Percentiles rank a stretch among this genome's conserved stretches.
phyloP scores from a whole-genome alignment of 2,113 vertebrate genomes.

The Perca schrenkii region DNA sequence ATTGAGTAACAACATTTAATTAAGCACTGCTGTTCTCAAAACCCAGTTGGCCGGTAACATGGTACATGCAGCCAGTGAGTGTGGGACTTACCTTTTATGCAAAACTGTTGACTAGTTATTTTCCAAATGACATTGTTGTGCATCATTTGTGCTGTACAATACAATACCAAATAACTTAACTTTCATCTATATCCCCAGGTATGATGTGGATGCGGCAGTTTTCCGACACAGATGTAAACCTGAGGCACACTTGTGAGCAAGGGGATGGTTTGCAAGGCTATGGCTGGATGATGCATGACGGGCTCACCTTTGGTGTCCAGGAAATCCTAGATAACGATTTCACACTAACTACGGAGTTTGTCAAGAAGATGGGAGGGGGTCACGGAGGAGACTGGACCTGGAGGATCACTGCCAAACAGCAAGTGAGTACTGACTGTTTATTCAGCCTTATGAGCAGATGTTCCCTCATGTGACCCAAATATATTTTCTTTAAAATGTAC shows the following conservation, averaged over 20 bases:
- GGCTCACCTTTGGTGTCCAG: conserved; percentile 90
- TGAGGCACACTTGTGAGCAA: conserved; percentile 94
- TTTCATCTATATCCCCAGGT: conserved; percentile 77
- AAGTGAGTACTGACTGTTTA: conserved; percentile 79
- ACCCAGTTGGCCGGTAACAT: neutral
- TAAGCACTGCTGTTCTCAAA: conserved; percentile 15
- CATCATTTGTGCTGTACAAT: neutral
- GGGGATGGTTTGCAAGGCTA: conserved; percentile 88
- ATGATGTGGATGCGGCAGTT: conserved; percentile 95
- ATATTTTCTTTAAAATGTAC: neutral
- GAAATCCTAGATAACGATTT: conserved; percentile 89
- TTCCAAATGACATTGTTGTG: neutral
- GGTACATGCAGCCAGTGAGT: neutral
- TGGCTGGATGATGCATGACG: conserved; percentile 95
- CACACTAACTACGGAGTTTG: conserved; percentile 90
- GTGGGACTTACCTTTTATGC: neutral
- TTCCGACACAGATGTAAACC: conserved; percentile 79
- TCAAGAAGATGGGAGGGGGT: conserved; percentile 90
- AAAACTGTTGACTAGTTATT: conserved; percentile 8
- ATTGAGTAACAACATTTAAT: conserved; percentile 10
- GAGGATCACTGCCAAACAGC: conserved; percentile 89
- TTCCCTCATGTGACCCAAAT: neutral
- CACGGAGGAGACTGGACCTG: conserved; percentile 98
- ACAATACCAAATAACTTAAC: neutral
- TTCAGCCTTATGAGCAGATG: neutral